Evolutionary conservation across 2,113 vertebrate genomes (phyloP).

Genomic region (Ophthalmolycus amberensis): DNA sequence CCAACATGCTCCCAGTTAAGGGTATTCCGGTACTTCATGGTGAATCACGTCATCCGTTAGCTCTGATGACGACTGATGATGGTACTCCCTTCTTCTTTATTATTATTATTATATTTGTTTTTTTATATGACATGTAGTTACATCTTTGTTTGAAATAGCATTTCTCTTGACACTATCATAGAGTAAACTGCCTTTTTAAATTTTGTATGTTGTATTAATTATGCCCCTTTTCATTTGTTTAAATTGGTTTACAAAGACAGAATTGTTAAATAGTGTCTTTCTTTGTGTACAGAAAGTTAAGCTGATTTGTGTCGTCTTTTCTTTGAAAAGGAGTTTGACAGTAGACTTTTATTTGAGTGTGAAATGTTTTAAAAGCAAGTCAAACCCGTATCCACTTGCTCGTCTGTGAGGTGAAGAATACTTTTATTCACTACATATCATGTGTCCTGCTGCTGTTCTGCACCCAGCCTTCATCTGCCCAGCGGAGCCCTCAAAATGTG

Average conservation of each 20-base stretch:
- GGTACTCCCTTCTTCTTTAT: slow-evolving; percentile 41
- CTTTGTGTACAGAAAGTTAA: slow-evolving; percentile 60
- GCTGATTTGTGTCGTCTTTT: slow-evolving; percentile 71
- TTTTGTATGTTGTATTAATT: slow-evolving; percentile 62
- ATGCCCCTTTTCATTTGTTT: slow-evolving; percentile 39
- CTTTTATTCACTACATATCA: slow-evolving; percentile 25
- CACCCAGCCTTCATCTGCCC: slow-evolving; percentile 4
- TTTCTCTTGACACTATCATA: slow-evolving; percentile 60
- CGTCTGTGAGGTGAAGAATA: slow-evolving; percentile 28
- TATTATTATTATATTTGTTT: slow-evolving; percentile 7
- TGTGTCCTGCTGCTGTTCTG: slow-evolving; percentile 24
- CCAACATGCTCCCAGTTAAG: slow-evolving; percentile 48
- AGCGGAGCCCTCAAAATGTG: not conserved
- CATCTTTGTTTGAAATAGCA: slow-evolving; percentile 59
- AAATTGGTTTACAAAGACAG: slow-evolving; percentile 59
- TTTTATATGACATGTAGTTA: slow-evolving; percentile 59
- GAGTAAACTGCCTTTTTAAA: slow-evolving; percentile 50
- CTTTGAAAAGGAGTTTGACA: slow-evolving; percentile 70
- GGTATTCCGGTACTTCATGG: slow-evolving; percentile 43
- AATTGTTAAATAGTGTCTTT: slow-evolving; percentile 55
- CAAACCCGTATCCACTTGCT: slow-evolving; percentile 26
- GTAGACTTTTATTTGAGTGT: slow-evolving; percentile 70
- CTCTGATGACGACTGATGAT: slow-evolving; percentile 26
- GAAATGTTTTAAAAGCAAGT: slow-evolving; percentile 35
- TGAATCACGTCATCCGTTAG: slow-evolving; percentile 20